A percentile compares a stretch with the other conserved stretches of the same genome.
Evolutionary conservation across 2,888 invertebrate genomes (phyloP).

Genomic region (Thera britannica): DNA sequence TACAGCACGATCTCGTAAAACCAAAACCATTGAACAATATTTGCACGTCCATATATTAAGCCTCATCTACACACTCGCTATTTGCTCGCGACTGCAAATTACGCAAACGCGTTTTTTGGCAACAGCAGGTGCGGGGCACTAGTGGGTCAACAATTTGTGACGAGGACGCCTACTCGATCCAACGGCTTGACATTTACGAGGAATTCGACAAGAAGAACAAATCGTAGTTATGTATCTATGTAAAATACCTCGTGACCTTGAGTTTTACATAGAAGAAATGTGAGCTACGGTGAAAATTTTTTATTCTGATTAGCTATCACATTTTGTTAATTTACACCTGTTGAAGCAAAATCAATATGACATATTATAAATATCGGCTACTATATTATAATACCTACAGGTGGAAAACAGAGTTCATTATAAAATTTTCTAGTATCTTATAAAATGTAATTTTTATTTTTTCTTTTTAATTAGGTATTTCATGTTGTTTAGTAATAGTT

Average conservation of each 20-base stretch:
- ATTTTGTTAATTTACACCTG: background rate
- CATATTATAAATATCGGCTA: too few species aligned
- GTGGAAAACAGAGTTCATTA: too few species aligned
- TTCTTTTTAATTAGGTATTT: too few species aligned
- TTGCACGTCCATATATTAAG: constrained; percentile 48
- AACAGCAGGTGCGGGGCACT: constrained; percentile 46
- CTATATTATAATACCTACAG: too few species aligned
- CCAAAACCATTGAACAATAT: constrained; percentile 37
- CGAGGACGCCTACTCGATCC: constrained; percentile 59
- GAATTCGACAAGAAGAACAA: constrained; percentile 42
- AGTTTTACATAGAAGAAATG: constrained; percentile 22
- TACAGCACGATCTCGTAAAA: constrained; percentile 46
- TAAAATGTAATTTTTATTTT: too few species aligned
- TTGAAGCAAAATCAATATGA: too few species aligned
- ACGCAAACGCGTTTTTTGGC: constrained; percentile 49
- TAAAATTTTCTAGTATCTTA: too few species aligned
- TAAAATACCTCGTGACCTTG: constrained; percentile 40
- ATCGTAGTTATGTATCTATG: constrained; percentile 36
- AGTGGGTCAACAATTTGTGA: constrained; percentile 57
- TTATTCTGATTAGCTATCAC: background rate
- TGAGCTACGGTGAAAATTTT: constrained; percentile 5
- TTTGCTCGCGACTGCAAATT: constrained; percentile 42
- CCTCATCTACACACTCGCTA: constrained; percentile 44
- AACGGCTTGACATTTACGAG: constrained; percentile 52
- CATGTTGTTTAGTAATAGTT: too few species aligned